phyloP scores from a whole-genome alignment of 2,888 invertebrate species.

The Apodemia mormo region DNA sequence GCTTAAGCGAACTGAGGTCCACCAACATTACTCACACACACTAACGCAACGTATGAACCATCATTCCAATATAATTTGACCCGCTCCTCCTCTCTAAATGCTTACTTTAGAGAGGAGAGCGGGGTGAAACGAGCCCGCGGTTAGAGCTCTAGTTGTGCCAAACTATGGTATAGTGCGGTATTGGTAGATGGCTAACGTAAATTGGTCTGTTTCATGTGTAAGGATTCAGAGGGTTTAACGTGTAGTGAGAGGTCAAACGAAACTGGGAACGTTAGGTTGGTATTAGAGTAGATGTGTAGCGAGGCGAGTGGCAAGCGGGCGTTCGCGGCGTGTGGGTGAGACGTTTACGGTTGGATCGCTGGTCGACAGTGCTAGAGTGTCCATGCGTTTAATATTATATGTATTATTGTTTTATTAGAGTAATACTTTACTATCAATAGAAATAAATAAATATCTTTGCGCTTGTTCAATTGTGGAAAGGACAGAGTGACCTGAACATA shows the following conservation, averaged over 20 bases:
- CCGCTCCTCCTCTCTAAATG: conserved; percentile 50
- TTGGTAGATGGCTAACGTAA: conserved; percentile 56
- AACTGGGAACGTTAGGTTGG: conserved; percentile 50
- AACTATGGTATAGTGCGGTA: conserved; percentile 76
- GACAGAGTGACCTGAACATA: too few relatives aligned
- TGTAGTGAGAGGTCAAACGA: conserved; percentile 45
- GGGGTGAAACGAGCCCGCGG: conserved; percentile 63
- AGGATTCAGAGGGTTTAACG: conserved; percentile 37
- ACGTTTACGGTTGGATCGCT: conserved; percentile 80
- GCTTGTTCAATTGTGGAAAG: too few relatives aligned
- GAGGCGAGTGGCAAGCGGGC: conserved; percentile 72
- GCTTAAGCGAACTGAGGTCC: conserved; percentile 76
- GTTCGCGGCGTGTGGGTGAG: conserved; percentile 78
- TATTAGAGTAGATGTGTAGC: conserved; percentile 70
- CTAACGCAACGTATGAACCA: conserved; percentile 71
- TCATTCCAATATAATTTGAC: conserved; percentile 45
- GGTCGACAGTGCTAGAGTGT: conserved; percentile 65
- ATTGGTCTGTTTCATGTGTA: conserved; percentile 45
- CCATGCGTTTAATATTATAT: conserved; percentile 40
- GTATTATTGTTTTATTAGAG: not conserved
- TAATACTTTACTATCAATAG: not conserved
- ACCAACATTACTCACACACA: conserved; percentile 74
- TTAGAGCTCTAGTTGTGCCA: conserved; percentile 71
- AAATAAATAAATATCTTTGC: not conserved
- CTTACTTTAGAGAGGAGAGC: conserved; percentile 47